A percentile compares a stretch with the other conserved stretches of the same genome.
These are phyloP conservation scores for Otus sunia DNA, from an alignment of 2,113 vertebrate genomes.

Conservation along the genomic window DNA sequence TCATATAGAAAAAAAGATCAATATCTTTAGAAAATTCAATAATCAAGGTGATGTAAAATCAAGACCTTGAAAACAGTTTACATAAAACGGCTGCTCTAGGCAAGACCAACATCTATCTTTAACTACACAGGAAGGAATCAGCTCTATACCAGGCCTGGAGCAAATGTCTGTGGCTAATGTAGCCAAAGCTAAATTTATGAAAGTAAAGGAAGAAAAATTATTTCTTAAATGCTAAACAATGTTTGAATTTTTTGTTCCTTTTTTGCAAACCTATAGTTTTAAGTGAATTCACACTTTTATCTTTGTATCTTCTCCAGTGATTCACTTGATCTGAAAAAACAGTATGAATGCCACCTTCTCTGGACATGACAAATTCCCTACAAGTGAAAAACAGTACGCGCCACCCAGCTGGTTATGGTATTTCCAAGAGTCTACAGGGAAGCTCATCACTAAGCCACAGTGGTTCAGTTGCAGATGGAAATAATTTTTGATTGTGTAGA, in stretches of 20 bases:
- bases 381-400: fast-evolving
- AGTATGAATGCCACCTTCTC: not conserved
- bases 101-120: not conserved
- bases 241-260: not conserved
- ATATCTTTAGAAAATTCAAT: not conserved
- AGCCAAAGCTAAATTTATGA: not conserved
- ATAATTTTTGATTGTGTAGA: not conserved
- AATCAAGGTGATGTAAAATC: not conserved
- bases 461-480: not conserved
- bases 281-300: not conserved
- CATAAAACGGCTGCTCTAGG: not conserved
- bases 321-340: not conserved
- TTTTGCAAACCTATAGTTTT: not conserved
- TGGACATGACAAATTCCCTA: not conserved
- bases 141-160: not conserved
- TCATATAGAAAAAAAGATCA: not conserved
- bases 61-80: not conserved
- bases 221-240: not conserved
- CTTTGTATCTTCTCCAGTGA: not conserved
- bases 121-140: not conserved
- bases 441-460: not conserved
- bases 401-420: not conserved
- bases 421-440: not conserved
- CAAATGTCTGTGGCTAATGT: not conserved
- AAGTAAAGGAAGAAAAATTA: not conserved